Evolutionary conservation across 2,113 vertebrate genomes (phyloP).

Genomic region (Rhea pennata): DNA sequence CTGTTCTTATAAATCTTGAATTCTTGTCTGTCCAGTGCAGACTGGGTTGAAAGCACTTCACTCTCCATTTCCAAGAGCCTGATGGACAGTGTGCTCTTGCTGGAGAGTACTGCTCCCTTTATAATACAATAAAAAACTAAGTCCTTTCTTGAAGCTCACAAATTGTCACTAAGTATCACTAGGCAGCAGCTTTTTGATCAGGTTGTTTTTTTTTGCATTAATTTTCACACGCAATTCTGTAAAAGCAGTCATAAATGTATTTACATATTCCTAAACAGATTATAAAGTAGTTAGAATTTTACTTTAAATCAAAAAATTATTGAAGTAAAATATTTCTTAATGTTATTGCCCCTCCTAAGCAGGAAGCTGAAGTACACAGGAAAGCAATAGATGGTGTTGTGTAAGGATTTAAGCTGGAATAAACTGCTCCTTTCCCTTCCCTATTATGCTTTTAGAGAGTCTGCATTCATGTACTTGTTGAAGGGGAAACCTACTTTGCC

Average conservation of each 20-base stretch:
- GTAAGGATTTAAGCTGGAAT: neutral
- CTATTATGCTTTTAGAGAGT: neutral
- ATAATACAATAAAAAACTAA: neutral
- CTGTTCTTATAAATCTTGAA: neutral
- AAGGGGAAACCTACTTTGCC: fast-evolving
- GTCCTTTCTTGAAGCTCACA: neutral
- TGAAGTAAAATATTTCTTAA: neutral
- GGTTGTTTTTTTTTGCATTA: neutral
- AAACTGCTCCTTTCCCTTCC: neutral
- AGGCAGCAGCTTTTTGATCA: neutral
- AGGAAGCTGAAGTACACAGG: neutral
- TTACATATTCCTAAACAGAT: neutral
- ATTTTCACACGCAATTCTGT: neutral
- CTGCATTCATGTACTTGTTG: neutral
- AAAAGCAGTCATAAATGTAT: neutral
- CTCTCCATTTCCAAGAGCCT: neutral
- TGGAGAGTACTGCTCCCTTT: neutral
- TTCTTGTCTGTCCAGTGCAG: fast-evolving
- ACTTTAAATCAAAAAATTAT: neutral
- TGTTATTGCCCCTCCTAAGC: neutral
- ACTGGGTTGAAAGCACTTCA: neutral
- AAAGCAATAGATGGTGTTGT: neutral
- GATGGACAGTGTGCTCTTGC: neutral
- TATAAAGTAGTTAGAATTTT: neutral
- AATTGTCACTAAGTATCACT: neutral